These are phyloP conservation scores for Patiria pectinifera DNA, from an alignment of 53 echinoderm and acorn worm species.

Conservation along the genomic window DNA sequence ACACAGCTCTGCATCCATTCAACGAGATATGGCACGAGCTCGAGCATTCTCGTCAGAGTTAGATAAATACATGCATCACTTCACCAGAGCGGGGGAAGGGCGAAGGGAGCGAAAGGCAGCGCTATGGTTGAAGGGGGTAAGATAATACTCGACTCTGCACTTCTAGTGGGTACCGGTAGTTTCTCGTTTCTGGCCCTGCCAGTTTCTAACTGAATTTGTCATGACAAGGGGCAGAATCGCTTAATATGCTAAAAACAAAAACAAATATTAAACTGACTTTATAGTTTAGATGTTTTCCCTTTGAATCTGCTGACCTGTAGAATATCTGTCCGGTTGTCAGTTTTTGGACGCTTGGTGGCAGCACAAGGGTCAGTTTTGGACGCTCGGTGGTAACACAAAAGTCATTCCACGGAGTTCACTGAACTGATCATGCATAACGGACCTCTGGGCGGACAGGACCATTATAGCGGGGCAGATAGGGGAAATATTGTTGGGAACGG, in stretches of 20 bases:
- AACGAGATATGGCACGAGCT: background rate
- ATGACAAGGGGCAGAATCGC: no score
- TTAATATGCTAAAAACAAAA: no score
- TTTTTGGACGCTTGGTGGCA: background rate
- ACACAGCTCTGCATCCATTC: slow-evolving; percentile 3
- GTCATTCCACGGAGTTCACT: background rate
- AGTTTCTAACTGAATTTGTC: slow-evolving; percentile 16
- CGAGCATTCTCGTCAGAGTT: slow-evolving; percentile 22
- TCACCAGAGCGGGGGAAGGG: background rate
- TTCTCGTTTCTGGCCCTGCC: background rate
- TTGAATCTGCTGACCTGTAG: background rate
- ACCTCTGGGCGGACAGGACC: background rate
- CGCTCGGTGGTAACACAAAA: background rate
- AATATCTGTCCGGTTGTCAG: background rate
- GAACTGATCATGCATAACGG: background rate
- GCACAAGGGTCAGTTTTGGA: background rate
- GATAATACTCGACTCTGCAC: slow-evolving; percentile 29
- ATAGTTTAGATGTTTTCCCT: no score
- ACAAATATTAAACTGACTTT: no score
- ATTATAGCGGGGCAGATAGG: no score
- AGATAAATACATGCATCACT: slow-evolving; percentile 31
- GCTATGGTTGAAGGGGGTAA: slow-evolving; percentile 36
- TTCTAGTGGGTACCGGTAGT: background rate
- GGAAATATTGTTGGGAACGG: no score
- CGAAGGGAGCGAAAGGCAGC: background rate